These are phyloP conservation scores for Pimpla rufipes DNA, from an alignment of 2,888 invertebrate species.

Conservation along the genomic window DNA sequence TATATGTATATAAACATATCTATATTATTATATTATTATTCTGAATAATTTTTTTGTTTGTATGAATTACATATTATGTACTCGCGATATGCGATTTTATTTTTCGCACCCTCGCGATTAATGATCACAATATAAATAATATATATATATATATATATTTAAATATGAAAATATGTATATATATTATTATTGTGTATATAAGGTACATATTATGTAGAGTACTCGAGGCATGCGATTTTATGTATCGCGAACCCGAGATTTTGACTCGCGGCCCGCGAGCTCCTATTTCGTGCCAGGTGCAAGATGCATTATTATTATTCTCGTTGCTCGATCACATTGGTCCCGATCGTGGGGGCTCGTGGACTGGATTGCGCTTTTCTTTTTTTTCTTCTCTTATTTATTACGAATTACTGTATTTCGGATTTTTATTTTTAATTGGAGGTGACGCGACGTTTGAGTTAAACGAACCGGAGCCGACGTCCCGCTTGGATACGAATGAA, in stretches of 20 bases:
- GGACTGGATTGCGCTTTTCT: neutral
- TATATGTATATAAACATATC: neutral
- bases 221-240: conserved; percentile 33
- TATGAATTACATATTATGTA: neutral
- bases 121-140: neutral
- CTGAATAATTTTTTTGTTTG: conserved; percentile 4
- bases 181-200: neutral
- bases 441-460: conserved; percentile 58
- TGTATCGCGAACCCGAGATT: conserved; percentile 32
- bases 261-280: conserved; percentile 8
- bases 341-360: conserved; percentile 42
- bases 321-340: conserved; percentile 54
- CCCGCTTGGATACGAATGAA: conserved; percentile 34
- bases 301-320: conserved; percentile 65
- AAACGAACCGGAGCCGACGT: conserved; percentile 57
- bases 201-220: conserved; percentile 2
- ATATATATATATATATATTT: conserved; percentile 21
- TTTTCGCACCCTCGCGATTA: too few relatives aligned
- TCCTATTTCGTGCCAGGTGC: conserved; percentile 66
- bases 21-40: neutral
- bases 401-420: neutral
- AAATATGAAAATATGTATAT: conserved; percentile 5
- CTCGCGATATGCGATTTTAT: conserved; percentile 2
- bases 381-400: conserved; percentile 5
- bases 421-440: conserved; percentile 41